Evolutionary conservation across 2,888 invertebrate genomes (phyloP), one percentile per base, ranked within the genome.

Genomic region (Petrolisthes cinctipes): DNA sequence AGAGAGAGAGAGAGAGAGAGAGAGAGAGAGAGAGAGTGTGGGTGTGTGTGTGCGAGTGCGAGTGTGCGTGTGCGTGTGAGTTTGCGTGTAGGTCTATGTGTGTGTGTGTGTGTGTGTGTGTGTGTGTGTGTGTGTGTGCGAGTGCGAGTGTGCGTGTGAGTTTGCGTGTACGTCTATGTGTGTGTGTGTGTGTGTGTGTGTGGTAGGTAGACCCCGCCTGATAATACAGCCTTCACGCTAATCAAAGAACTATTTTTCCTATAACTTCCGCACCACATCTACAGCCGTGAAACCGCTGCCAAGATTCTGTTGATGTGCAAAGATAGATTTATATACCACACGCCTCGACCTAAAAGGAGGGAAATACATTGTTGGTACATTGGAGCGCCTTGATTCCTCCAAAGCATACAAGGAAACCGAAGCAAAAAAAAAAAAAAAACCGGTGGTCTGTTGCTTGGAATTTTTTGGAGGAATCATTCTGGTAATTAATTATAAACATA

Each of bases 171-270:
- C 3, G 61, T 61, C 2, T 61, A 3, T 61, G 54, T 78, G 78
- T 78, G 78, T 54, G 54, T 78, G 56, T 17, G 54, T 78, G 56
- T 78, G 78, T 78, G 78, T 78, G 2, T 51, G 78, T 23, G 1
- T 23, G 37, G 23, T 11, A n/a, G n/a, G 78, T 78, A 51, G 54
- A 54, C n/a, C 51, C 76, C 20, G 7, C 37, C 7, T 76, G 5
- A 76, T 76, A 76, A 76, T 76, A 76, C 76, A 37, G 23, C 23
- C 76, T 76, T 7, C 37, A 76, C 76, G 76, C 37, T 76, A 76
- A 76, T 76, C 76, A 76, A 76, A 20, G 51, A 14, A 6, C 37
- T 20, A 76, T 76, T 76, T 37, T 76, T 2, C 37, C 5, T 7
- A 51, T 7, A 51, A 76, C 76, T 76, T 76, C 76, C 76, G 76